These are phyloP conservation scores for Pampus argenteus DNA, from an alignment of 2,797 vertebrate genomes.

Conservation along the genomic window DNA sequence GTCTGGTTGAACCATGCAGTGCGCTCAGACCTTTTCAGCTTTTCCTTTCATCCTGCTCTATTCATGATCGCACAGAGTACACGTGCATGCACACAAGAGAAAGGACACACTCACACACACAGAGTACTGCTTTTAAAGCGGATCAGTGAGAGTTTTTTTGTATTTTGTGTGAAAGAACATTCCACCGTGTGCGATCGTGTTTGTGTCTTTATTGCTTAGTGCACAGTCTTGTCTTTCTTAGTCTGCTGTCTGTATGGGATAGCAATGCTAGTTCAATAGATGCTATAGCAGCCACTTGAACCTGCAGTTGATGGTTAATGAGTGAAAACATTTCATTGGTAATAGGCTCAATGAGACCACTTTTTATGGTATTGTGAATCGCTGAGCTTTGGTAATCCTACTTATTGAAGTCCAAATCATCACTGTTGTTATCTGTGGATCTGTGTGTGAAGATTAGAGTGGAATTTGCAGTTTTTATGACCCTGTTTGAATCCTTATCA, in stretches of 20 bases:
- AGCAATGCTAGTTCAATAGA: conserved; percentile 23
- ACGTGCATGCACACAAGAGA: conserved; percentile 61
- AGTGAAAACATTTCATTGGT: conserved; percentile 30
- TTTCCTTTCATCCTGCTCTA: conserved; percentile 78
- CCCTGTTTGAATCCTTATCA: conserved; percentile 9
- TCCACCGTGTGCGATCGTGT: conserved; percentile 39
- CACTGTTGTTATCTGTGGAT: neutral
- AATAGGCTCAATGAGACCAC: conserved; percentile 11
- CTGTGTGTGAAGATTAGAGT: neutral
- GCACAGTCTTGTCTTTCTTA: conserved; percentile 29
- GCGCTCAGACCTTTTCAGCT: conserved; percentile 74
- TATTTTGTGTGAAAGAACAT: conserved; percentile 65
- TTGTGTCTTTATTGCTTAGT: conserved; percentile 43
- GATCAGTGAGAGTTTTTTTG: conserved; percentile 67
- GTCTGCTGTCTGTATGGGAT: conserved; percentile 19
- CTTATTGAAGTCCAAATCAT: conserved; percentile 6
- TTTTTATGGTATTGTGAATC: conserved; percentile 22
- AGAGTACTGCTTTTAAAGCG: conserved; percentile 63
- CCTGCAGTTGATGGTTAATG: conserved; percentile 31
- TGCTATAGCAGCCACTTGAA: conserved; percentile 21
- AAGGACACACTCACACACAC: conserved; percentile 63
- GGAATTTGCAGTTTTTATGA: conserved; percentile 31
- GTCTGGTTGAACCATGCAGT: conserved; percentile 70
- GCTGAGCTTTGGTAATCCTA: conserved; percentile 6
- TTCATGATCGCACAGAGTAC: conserved; percentile 64